phyloP scores from a whole-genome alignment of 2,113 vertebrate genomes.

The Caranx ignobilis region DNA sequence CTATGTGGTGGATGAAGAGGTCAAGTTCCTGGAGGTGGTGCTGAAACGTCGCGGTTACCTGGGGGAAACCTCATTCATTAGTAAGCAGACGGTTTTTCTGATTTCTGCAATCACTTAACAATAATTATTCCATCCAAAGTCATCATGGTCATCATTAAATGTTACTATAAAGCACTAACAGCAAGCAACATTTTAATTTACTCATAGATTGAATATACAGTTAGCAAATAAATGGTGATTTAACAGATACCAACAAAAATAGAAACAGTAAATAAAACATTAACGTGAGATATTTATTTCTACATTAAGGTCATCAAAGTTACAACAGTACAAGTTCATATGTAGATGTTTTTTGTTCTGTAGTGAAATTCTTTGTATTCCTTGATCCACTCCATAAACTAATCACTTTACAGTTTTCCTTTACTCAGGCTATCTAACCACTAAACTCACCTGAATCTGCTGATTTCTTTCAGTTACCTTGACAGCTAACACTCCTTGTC shows the following conservation, averaged over 20 bases:
- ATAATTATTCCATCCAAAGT: not conserved
- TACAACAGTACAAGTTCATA: too few relatives aligned
- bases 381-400: too few relatives aligned
- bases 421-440: not conserved
- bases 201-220: not conserved
- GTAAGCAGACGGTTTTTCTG: constrained; percentile 83
- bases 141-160: not conserved
- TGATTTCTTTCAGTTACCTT: not conserved
- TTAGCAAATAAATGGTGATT: not conserved
- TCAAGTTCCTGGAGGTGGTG: constrained; percentile 90
- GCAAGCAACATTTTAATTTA: not conserved
- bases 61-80: constrained; percentile 96
- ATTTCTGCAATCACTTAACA: not conserved
- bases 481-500: not conserved
- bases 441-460: not conserved
- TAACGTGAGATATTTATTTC: too few relatives aligned
- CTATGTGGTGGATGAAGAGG: constrained; percentile 92
- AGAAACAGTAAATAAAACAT: too few relatives aligned
- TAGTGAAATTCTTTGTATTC: not conserved
- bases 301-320: too few relatives aligned
- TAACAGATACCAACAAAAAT: too few relatives aligned
- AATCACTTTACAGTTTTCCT: not conserved
- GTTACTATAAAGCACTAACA: not conserved
- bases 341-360: too few relatives aligned
- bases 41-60: constrained; percentile 93